Conservation (phyloP, 2,113 vertebrate genomes). For the Phalacrocorax carbo region DNA sequence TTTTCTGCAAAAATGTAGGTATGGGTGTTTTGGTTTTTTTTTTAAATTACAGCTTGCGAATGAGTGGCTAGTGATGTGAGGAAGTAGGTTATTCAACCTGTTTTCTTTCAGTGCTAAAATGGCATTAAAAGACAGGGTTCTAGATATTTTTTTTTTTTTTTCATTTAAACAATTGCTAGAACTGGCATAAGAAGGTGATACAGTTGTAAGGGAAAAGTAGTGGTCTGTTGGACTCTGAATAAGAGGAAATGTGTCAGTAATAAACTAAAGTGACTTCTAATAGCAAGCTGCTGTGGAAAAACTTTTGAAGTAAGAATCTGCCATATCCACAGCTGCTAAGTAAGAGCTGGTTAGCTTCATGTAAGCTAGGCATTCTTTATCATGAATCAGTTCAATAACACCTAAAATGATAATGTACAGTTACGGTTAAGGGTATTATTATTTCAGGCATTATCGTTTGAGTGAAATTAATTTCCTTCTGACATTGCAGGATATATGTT, state of each 20-base stretch:
- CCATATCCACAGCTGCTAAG: background rate
- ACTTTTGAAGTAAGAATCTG: background rate
- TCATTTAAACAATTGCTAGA: background rate
- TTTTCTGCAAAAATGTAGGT: background rate
- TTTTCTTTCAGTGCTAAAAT: background rate
- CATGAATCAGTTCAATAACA: background rate
- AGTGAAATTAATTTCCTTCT: background rate
- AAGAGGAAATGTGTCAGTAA: background rate
- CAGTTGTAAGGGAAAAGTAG: background rate
- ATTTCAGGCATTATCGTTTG: background rate
- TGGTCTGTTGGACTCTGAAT: background rate
- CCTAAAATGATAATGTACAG: background rate
- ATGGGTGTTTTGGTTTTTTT: no score
- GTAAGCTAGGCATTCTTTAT: background rate
- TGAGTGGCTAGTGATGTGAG: background rate
- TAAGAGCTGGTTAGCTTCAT: background rate
- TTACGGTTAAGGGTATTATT: background rate
- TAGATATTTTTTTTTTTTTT: background rate
- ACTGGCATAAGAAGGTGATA: background rate
- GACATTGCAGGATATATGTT: background rate
- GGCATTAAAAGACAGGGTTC: background rate
- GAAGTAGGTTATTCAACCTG: background rate
- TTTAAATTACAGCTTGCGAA: background rate
- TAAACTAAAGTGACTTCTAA: background rate
- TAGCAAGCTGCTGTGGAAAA: background rate